Conservation (phyloP, 1,140 invertebrate genomes). For the Thaumetopoea pityocampa region DNA sequence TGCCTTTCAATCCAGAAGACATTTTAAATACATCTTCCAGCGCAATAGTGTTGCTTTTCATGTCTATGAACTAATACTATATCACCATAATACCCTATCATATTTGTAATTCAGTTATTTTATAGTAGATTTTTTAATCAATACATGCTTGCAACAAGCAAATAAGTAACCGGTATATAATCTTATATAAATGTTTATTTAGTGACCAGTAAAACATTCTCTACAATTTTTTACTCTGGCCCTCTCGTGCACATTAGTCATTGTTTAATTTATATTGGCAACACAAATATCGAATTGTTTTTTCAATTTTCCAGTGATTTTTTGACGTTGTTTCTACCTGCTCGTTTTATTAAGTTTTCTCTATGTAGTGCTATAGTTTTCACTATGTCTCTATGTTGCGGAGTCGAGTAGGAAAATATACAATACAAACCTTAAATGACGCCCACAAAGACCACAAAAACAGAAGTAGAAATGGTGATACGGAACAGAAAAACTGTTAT, state of each 20-base stretch:
- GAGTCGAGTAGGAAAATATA: slow-evolving; percentile 56
- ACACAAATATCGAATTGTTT: slow-evolving; percentile 63
- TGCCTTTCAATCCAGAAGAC: too few relatives aligned
- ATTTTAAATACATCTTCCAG: too few relatives aligned
- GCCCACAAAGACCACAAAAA: slow-evolving; percentile 72
- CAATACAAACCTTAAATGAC: slow-evolving; percentile 64
- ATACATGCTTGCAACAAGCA: too few relatives aligned
- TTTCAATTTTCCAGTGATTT: slow-evolving; percentile 66
- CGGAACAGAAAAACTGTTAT: slow-evolving; percentile 74
- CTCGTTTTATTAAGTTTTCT: slow-evolving; percentile 58
- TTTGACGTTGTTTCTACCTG: slow-evolving; percentile 66
- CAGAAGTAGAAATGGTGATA: slow-evolving; percentile 76
- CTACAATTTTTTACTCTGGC: background rate
- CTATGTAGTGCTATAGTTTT: slow-evolving; percentile 64
- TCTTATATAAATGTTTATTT: too few relatives aligned
- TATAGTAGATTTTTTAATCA: too few relatives aligned
- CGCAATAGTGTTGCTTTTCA: too few relatives aligned
- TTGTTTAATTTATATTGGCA: slow-evolving; percentile 27
- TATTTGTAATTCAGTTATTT: too few relatives aligned
- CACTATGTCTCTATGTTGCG: slow-evolving; percentile 67
- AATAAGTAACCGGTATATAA: too few relatives aligned
- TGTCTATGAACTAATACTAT: too few relatives aligned
- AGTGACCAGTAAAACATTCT: too few relatives aligned
- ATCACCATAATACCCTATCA: too few relatives aligned
- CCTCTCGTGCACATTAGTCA: background rate